Evolutionary conservation across 2,888 invertebrate species (phyloP).

Genomic region (Megalurothrips usitatus): DNA sequence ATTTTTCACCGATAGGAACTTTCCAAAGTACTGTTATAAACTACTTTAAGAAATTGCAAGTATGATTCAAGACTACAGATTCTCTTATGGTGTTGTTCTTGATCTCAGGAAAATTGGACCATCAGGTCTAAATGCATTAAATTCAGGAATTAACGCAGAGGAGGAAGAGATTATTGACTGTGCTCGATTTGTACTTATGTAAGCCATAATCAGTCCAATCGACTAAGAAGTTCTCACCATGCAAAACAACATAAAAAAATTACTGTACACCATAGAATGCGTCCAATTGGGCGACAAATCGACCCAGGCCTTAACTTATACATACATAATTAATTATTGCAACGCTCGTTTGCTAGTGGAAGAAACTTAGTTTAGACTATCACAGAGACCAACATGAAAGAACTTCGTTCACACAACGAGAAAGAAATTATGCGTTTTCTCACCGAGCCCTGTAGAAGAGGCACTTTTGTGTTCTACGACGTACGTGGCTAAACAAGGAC

Average conservation of each 20-base stretch:
- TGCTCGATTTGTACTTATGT: neutral
- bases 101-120: too few species aligned
- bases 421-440: neutral
- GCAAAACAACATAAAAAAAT: neutral
- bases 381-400: slow-evolving; percentile 24
- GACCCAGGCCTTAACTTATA: slow-evolving; percentile 1
- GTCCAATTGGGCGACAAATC: neutral
- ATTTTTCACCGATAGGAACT: too few species aligned
- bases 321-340: slow-evolving; percentile 18
- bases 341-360: slow-evolving; percentile 18
- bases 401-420: neutral
- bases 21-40: too few species aligned
- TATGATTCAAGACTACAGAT: too few species aligned
- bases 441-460: neutral
- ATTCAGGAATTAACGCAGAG: too few species aligned
- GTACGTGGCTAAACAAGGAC: neutral
- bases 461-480: neutral
- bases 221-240: neutral
- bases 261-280: neutral
- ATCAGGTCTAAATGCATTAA: too few species aligned
- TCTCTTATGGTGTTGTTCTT: too few species aligned
- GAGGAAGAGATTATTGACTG: too few species aligned
- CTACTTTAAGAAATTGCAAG: too few species aligned
- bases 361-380: slow-evolving; percentile 22
- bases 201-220: neutral